Evolutionary conservation across 53 echinoderm and acorn worm genomes (phyloP).

Genomic region (Holothuria scabra): DNA sequence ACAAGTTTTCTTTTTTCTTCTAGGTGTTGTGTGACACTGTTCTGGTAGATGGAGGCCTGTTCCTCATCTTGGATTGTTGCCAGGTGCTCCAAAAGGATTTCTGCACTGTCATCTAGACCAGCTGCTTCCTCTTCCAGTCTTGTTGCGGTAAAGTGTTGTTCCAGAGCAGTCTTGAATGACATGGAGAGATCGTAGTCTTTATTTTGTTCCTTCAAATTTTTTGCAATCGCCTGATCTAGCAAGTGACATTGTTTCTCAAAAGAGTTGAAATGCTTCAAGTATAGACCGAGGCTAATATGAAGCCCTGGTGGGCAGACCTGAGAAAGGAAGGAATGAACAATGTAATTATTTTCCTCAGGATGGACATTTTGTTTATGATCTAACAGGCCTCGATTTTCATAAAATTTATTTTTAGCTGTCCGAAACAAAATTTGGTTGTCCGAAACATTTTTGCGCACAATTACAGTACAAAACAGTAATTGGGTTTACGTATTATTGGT

Average conservation of each 20-base stretch:
- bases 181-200: too few species aligned
- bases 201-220: too few species aligned
- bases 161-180: too few species aligned
- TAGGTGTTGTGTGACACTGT: not conserved
- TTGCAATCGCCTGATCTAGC: not conserved
- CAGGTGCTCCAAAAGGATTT: not conserved
- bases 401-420: too few species aligned
- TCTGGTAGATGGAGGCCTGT: not conserved
- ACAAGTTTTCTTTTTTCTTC: not conserved
- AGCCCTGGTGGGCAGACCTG: slow-evolving; percentile 35
- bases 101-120: slow-evolving; percentile 1
- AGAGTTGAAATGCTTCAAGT: not conserved
- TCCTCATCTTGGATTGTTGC: not conserved
- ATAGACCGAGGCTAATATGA: slow-evolving; percentile 28
- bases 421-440: too few species aligned
- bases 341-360: too few species aligned
- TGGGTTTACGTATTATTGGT: too few species aligned
- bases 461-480: too few species aligned
- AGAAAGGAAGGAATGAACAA: not conserved
- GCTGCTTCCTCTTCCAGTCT: slow-evolving; percentile 5
- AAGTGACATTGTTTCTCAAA: slow-evolving; percentile 12
- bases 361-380: too few species aligned
- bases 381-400: too few species aligned
- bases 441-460: too few species aligned
- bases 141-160: too few species aligned